Percentiles rank a stretch among this genome's conserved stretches.
phyloP scores from a whole-genome alignment of 1,140 invertebrate species.

The Homalodisca vitripennis region DNA sequence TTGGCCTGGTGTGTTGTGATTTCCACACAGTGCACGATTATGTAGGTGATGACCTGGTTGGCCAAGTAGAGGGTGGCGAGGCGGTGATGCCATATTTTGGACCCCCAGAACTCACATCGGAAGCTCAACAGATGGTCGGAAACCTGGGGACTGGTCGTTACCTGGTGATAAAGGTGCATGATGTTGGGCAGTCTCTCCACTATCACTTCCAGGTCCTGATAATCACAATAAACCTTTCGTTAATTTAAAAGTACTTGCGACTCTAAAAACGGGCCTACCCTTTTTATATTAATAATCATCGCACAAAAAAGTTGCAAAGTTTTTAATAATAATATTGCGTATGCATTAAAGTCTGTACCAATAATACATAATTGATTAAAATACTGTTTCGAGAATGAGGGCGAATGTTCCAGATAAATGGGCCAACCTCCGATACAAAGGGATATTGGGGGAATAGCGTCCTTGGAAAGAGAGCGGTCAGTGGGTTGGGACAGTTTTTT shows the following conservation, averaged over 20 bases:
- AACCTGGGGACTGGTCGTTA: slow-evolving; percentile 25
- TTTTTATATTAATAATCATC: not conserved
- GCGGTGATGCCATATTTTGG: slow-evolving; percentile 35
- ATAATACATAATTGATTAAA: too few relatives aligned
- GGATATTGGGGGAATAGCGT: too few relatives aligned
- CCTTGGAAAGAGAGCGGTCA: too few relatives aligned
- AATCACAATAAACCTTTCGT: not conserved
- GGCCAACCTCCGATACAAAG: too few relatives aligned
- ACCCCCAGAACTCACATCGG: slow-evolving; percentile 34
- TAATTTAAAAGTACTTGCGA: not conserved
- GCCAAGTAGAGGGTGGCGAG: slow-evolving; percentile 38
- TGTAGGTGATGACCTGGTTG: slow-evolving; percentile 35
- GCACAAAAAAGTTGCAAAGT: too few relatives aligned
- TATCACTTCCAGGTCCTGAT: slow-evolving; percentile 30
- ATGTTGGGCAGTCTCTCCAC: slow-evolving; percentile 28
- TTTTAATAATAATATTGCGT: too few relatives aligned
- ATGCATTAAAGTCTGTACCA: too few relatives aligned
- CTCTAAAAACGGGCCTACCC: not conserved
- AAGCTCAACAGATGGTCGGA: slow-evolving; percentile 30
- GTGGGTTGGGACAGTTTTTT: too few relatives aligned
- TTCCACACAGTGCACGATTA: slow-evolving; percentile 34
- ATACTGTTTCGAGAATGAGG: too few relatives aligned
- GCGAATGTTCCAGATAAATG: too few relatives aligned
- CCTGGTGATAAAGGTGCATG: slow-evolving; percentile 28
- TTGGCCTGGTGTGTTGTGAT: slow-evolving; percentile 28